Conservation (phyloP, 1,140 invertebrate species). For the Lordiphosa clarofinis region DNA sequence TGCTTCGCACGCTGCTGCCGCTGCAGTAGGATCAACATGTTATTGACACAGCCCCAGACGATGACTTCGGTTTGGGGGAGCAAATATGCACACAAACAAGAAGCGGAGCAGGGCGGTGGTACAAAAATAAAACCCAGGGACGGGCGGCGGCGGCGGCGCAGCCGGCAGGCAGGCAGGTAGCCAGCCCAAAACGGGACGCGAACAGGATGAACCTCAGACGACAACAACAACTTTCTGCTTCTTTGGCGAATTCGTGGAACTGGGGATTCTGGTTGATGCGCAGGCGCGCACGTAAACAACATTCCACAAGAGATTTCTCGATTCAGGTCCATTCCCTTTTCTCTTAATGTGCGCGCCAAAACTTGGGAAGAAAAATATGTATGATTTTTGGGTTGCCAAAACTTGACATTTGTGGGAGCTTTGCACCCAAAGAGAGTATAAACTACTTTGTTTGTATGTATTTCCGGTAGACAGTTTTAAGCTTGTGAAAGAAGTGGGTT, state of each 20-base stretch:
- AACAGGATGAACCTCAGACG: conserved; percentile 65
- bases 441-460: conserved; percentile 12
- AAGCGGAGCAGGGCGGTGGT: conserved; percentile 58
- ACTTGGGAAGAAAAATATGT: conserved; percentile 30
- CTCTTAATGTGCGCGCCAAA: conserved; percentile 54
- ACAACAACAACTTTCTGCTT: conserved; percentile 29
- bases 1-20: conserved; percentile 48
- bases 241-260: conserved; percentile 61
- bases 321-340: conserved; percentile 19
- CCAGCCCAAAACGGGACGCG: conserved; percentile 62
- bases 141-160: background rate
- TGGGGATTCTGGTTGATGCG: conserved; percentile 55
- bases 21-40: conserved; percentile 67
- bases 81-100: conserved; percentile 73
- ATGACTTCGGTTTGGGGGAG: conserved; percentile 45
- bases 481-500: conserved; percentile 43
- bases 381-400: conserved; percentile 44
- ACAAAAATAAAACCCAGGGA: conserved; percentile 26
- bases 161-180: conserved; percentile 59
- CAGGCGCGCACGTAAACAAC: conserved; percentile 76
- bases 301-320: conserved; percentile 62
- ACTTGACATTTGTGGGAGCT: conserved; percentile 1
- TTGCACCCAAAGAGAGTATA: background rate
- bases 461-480: conserved; percentile 37
- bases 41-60: conserved; percentile 51